Evolutionary conservation across 1,140 invertebrate genomes (phyloP).

Genomic region (Neodiprion pinetum): DNA sequence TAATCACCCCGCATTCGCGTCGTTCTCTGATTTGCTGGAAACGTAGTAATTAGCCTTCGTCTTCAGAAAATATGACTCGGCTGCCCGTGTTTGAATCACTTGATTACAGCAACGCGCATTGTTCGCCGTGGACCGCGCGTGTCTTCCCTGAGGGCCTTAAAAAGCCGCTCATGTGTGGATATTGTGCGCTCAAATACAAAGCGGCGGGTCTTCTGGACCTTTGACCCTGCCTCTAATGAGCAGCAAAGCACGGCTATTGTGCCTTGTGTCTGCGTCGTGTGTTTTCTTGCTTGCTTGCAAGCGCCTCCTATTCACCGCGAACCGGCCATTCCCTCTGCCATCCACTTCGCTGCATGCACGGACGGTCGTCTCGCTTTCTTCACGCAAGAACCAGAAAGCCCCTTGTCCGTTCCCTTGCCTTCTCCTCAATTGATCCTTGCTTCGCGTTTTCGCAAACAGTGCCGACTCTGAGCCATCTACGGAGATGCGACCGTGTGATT

Average conservation of each 20-base stretch:
- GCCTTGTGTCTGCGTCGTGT: conserved; percentile 30
- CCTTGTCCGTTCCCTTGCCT: background rate
- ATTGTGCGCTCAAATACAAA: conserved; percentile 32
- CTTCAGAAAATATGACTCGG: background rate
- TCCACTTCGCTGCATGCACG: background rate
- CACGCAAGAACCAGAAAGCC: conserved; percentile 2
- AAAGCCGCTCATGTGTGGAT: conserved; percentile 6
- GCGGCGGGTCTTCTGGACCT: conserved; percentile 38
- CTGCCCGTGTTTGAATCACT: conserved; percentile 7
- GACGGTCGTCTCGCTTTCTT: background rate
- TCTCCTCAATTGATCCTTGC: background rate
- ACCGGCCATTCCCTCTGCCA: conserved; percentile 28
- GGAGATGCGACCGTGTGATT: too few relatives aligned
- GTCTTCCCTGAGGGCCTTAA: background rate
- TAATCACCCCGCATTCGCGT: background rate
- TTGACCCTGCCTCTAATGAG: conserved; percentile 54
- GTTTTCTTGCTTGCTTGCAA: conserved; percentile 24
- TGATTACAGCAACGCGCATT: conserved; percentile 7
- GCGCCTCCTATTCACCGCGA: conserved; percentile 28
- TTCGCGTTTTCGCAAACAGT: background rate
- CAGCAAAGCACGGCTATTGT: conserved; percentile 53
- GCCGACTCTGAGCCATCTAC: background rate
- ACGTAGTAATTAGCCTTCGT: background rate
- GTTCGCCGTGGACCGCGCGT: background rate
- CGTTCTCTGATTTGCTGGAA: background rate